Evolutionary conservation across 2,888 invertebrate species (phyloP).

Genomic region (Drosophila meridiana): DNA sequence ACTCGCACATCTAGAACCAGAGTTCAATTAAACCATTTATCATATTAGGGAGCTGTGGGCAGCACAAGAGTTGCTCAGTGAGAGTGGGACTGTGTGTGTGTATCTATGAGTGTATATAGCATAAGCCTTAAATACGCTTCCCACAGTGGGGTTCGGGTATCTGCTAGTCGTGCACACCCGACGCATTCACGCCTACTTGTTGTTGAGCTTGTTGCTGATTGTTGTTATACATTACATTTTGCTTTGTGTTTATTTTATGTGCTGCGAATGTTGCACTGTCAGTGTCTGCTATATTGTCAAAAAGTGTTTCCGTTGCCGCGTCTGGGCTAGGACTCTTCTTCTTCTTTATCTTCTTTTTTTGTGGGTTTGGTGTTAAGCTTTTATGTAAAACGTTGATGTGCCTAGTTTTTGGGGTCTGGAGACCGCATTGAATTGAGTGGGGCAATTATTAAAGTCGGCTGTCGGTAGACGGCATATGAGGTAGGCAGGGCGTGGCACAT

Average conservation of each 20-base stretch:
- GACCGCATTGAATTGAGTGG: not conserved
- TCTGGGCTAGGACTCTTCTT: constrained; percentile 45
- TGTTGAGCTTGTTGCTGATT: constrained; percentile 36
- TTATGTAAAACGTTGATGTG: constrained; percentile 1
- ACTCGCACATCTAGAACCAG: too few relatives aligned
- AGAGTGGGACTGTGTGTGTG: not conserved
- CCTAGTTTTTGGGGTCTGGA: not conserved
- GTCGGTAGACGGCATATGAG: too few relatives aligned
- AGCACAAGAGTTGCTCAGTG: not conserved
- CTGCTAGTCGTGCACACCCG: not conserved
- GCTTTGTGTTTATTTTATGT: constrained; percentile 56
- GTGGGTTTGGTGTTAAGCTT: not conserved
- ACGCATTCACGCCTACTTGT: constrained; percentile 5
- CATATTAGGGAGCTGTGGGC: not conserved
- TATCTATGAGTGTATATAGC: not conserved
- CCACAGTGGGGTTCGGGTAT: not conserved
- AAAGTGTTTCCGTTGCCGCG: constrained; percentile 7
- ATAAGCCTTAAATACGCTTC: not conserved
- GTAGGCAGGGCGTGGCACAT: not conserved
- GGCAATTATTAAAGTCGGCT: not conserved
- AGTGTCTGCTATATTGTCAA: constrained; percentile 15
- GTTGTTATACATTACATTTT: constrained; percentile 48
- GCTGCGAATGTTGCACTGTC: constrained; percentile 48
- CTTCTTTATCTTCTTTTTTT: not conserved
- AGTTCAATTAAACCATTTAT: not conserved